Evolutionary conservation across 2,797 vertebrate species (phyloP).

Genomic region (Pangasius krempfi): DNA sequence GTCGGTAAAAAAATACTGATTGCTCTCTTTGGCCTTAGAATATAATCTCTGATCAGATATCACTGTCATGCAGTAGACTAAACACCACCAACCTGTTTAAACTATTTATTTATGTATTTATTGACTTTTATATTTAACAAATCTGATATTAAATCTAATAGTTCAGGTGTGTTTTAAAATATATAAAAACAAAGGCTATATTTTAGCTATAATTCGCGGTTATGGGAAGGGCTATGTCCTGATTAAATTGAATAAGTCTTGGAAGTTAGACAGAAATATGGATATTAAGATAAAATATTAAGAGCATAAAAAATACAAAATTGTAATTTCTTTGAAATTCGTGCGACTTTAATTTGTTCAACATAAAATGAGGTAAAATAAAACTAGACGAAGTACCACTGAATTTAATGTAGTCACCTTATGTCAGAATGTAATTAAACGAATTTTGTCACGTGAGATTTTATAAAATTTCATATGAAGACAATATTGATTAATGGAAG

Average conservation of each 20-base stretch:
- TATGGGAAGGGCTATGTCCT: neutral
- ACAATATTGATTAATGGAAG: neutral
- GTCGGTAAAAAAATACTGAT: neutral
- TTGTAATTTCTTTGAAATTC: neutral
- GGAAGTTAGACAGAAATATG: neutral
- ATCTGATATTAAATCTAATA: neutral
- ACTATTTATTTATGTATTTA: too few relatives aligned
- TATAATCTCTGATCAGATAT: neutral
- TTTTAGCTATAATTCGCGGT: neutral
- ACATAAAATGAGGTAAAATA: neutral
- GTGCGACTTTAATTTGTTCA: neutral
- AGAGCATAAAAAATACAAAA: neutral
- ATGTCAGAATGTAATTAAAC: neutral
- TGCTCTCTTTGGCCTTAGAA: neutral
- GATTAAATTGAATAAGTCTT: neutral
- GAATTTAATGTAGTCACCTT: neutral
- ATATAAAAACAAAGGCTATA: neutral
- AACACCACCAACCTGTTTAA: neutral
- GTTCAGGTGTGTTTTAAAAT: neutral
- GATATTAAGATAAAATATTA: neutral
- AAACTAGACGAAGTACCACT: neutral
- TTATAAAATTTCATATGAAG: neutral
- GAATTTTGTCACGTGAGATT: neutral
- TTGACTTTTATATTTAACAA: neutral
- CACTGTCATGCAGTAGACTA: neutral